phyloP scores from a whole-genome alignment of 2,113 vertebrate genomes.

The Polypterus senegalus region DNA sequence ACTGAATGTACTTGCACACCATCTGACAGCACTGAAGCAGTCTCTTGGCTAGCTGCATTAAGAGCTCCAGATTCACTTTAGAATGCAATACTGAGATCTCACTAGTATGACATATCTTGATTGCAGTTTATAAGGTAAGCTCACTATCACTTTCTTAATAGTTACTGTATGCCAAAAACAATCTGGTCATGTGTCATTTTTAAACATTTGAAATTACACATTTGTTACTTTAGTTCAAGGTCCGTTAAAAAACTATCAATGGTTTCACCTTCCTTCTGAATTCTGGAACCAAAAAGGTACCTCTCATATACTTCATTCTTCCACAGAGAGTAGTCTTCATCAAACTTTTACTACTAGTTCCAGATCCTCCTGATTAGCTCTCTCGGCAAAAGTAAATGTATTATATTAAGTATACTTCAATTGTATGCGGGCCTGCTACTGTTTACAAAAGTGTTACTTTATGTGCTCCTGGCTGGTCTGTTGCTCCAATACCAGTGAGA shows the following conservation, averaged over 20 bases:
- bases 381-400: too few species aligned
- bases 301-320: constrained; percentile 5
- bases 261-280: constrained; percentile 2
- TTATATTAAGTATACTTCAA: too few species aligned
- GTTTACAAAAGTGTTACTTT: too few species aligned
- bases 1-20: not conserved
- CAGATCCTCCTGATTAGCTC: too few species aligned
- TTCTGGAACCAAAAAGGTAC: not conserved
- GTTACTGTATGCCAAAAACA: constrained; percentile 11
- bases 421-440: too few species aligned
- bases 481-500: too few species aligned
- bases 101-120: constrained; percentile 12
- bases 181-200: constrained; percentile 14
- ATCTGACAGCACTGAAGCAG: not conserved
- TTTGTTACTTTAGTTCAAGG: constrained; percentile 12
- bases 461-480: too few species aligned
- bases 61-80: constrained; percentile 6
- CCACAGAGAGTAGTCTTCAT: not conserved
- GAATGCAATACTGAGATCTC: constrained; percentile 12
- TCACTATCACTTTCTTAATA: constrained; percentile 16
- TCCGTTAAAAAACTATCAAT: constrained; percentile 16
- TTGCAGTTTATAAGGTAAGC: constrained; percentile 12
- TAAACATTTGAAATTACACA: constrained; percentile 10
- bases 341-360: not conserved
- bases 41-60: not conserved